A percentile compares a stretch with the other conserved stretches of the same genome.
Conservation (phyloP, 1,140 invertebrate species). For the Elymnias hypermnestra region DNA sequence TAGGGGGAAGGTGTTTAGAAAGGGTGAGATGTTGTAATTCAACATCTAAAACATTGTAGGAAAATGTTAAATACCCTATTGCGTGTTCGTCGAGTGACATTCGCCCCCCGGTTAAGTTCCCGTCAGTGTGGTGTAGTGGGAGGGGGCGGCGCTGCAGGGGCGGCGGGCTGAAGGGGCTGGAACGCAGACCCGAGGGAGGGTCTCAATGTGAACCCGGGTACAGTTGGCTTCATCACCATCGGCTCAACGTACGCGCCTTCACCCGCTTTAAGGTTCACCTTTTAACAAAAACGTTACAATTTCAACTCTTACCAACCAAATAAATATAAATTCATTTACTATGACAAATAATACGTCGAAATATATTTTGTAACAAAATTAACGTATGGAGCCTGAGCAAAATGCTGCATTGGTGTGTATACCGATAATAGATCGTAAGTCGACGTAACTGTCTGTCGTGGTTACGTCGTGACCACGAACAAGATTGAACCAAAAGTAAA, state of each 20-base stretch:
- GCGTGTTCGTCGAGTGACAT: slow-evolving; percentile 1
- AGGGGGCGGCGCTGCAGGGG: slow-evolving; percentile 50
- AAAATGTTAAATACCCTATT: slow-evolving; percentile 3
- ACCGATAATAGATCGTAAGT: no score
- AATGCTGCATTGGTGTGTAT: no score
- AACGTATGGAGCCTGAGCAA: no score
- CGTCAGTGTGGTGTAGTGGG: slow-evolving; percentile 21
- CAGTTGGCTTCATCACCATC: slow-evolving; percentile 76
- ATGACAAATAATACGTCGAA: no score
- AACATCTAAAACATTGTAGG: background rate
- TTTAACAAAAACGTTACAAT: background rate
- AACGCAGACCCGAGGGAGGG: slow-evolving; percentile 90
- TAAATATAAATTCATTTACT: no score
- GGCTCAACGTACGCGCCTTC: slow-evolving; percentile 60
- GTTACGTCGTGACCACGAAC: no score
- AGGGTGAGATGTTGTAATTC: no score
- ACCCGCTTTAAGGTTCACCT: slow-evolving; percentile 79
- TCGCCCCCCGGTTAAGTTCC: background rate
- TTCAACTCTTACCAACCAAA: no score
- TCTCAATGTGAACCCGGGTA: slow-evolving; percentile 84
- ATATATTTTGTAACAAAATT: no score
- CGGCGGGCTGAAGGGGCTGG: slow-evolving; percentile 82
- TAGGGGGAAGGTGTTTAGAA: no score
- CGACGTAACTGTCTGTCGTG: no score
- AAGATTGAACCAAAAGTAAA: no score